These are phyloP conservation scores for Eclectus roratus DNA, from an alignment of 2,113 vertebrate species.

Conservation along the genomic window DNA sequence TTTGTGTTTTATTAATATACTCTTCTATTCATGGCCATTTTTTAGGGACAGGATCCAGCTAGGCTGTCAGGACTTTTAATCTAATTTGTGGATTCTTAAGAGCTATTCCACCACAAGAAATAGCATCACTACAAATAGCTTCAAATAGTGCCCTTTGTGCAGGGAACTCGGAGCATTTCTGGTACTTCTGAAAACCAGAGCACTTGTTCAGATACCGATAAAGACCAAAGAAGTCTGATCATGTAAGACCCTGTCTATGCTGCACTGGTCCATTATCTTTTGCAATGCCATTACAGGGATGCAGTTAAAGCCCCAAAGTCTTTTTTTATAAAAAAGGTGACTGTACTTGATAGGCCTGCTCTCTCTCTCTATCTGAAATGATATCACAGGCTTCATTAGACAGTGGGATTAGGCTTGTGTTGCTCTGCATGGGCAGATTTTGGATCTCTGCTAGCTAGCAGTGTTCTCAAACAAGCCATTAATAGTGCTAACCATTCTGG, in stretches of 20 bases:
- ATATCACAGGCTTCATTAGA: not conserved
- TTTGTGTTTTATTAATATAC: not conserved
- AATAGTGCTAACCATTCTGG: not conserved
- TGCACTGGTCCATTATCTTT: not conserved
- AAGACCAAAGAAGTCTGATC: not conserved
- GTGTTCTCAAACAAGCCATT: not conserved
- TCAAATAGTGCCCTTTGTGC: accelerated
- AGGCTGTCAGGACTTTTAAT: not conserved
- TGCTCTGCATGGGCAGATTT: not conserved
- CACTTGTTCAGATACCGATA: not conserved
- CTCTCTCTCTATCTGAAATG: not conserved
- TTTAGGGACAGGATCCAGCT: not conserved
- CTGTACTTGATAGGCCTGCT: not conserved
- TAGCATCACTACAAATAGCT: accelerated
- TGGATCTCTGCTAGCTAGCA: not conserved
- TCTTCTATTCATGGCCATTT: not conserved
- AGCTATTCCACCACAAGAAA: not conserved
- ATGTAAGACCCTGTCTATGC: not conserved
- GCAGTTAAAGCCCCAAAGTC: not conserved
- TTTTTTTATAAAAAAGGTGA: not conserved
- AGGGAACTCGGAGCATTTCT: not conserved
- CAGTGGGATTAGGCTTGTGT: not conserved
- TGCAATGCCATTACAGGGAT: not conserved
- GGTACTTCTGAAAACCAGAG: not conserved
- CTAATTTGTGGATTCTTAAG: not conserved